phyloP scores from a whole-genome alignment of 2,888 invertebrate species.

The Nemotelus nigrinus region DNA sequence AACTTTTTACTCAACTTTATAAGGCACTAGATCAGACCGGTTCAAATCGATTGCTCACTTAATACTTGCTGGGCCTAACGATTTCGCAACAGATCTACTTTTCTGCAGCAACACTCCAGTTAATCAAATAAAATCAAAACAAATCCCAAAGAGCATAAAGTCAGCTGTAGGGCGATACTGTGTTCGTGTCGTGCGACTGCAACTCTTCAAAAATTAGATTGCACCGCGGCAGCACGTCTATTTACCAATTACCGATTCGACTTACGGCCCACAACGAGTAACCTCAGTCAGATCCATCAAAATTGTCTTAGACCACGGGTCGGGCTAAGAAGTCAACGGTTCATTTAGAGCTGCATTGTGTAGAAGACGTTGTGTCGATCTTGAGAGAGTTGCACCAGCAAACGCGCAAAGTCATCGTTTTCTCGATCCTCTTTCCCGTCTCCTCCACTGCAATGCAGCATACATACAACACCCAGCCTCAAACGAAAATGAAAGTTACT shows the following conservation, averaged over 20 bases:
- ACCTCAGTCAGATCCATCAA: neutral
- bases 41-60: constrained; percentile 15
- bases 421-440: neutral
- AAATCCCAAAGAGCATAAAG: neutral
- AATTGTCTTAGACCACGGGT: constrained; percentile 19
- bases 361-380: neutral
- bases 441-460: neutral
- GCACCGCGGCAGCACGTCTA: constrained; percentile 3
- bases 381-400: constrained; percentile 1
- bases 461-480: neutral
- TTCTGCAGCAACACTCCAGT: constrained; percentile 18
- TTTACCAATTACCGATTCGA: constrained; percentile 4
- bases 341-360: neutral
- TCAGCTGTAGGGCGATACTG: neutral
- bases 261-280: neutral
- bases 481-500: constrained; percentile 28
- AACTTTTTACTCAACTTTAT: neutral
- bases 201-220: neutral
- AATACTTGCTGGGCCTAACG: neutral
- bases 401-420: neutral
- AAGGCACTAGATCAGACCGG: constrained; percentile 13
- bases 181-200: constrained; percentile 3
- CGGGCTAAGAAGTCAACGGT: constrained; percentile 26
- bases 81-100: constrained; percentile 10
- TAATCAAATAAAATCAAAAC: too few relatives aligned